A percentile compares a stretch with the other conserved stretches of the same genome.
Evolutionary conservation across 2,888 invertebrate species (phyloP).

Genomic region (Quadroppia sp.): DNA sequence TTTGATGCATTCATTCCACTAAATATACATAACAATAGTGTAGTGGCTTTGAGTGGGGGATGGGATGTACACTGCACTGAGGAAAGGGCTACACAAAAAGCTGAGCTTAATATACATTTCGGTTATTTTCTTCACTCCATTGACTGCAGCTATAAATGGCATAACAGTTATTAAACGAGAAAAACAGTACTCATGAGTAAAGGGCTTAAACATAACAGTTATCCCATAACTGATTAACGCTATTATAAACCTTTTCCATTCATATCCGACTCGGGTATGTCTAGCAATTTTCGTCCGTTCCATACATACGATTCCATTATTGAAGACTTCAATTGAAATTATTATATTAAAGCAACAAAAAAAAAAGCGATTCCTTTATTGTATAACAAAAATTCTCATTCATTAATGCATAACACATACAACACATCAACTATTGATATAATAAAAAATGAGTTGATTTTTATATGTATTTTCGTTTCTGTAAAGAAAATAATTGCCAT

Average conservation of each 20-base stretch:
- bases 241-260: neutral
- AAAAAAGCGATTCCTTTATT: neutral
- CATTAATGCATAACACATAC: neutral
- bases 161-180: neutral
- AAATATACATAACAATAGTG: neutral
- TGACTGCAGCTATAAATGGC: neutral
- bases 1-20: neutral
- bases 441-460: neutral
- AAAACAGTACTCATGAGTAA: conserved; percentile 6
- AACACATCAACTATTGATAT: neutral
- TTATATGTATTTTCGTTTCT: too few species aligned
- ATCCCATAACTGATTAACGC: neutral
- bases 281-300: neutral
- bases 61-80: neutral
- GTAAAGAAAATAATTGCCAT: neutral
- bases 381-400: conserved; percentile 8
- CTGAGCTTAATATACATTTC: neutral
- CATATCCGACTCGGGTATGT: neutral
- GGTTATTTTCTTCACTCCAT: neutral
- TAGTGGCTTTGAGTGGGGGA: neutral
- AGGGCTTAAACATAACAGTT: neutral
- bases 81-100: neutral
- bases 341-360: too few species aligned
- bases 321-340: neutral
- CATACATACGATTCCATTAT: neutral